Evolutionary conservation across 2,797 vertebrate genomes (phyloP).

Genomic region (Sebastes umbrosus): DNA sequence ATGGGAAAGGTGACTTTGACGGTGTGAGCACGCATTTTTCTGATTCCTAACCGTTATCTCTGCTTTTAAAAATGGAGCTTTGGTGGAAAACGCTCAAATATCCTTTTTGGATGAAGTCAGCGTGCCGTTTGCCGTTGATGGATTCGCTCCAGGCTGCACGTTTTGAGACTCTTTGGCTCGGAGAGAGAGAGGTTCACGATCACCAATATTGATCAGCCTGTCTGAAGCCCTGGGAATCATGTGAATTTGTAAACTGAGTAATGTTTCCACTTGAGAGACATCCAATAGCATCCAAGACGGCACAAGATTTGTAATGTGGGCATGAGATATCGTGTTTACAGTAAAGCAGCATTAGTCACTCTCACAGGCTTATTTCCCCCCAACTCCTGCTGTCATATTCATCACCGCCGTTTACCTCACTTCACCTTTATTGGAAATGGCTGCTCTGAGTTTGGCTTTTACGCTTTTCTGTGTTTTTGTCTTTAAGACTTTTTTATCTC

Average conservation of each 20-base stretch:
- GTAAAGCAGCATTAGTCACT: constrained; percentile 53
- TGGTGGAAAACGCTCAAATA: constrained; percentile 27
- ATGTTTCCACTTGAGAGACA: constrained; percentile 48
- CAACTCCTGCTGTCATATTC: constrained; percentile 23
- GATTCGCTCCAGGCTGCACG: constrained; percentile 17
- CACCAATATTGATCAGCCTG: constrained; percentile 54
- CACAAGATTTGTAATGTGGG: constrained; percentile 37
- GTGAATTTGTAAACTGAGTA: constrained; percentile 60
- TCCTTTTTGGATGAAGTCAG: constrained; percentile 46
- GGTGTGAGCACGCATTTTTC: constrained; percentile 47
- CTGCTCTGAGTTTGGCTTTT: constrained; percentile 26
- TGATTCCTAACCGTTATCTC: constrained; percentile 50
- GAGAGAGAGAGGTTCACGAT: constrained; percentile 32
- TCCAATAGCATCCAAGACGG: constrained; percentile 22
- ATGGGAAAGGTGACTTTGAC: constrained; percentile 71
- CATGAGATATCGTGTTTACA: constrained; percentile 47
- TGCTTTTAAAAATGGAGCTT: constrained; percentile 48
- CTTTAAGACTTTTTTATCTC: constrained; percentile 64
- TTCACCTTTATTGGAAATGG: constrained; percentile 49
- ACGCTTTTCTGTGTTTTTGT: constrained; percentile 15
- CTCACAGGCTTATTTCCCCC: background rate
- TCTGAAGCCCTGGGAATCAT: constrained; percentile 44
- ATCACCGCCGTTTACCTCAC: constrained; percentile 37
- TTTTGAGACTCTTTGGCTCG: constrained; percentile 33
- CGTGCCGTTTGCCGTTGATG: background rate